Conservation (phyloP, 2,797 vertebrate species). For the Pseudocheirus occidentalis region DNA sequence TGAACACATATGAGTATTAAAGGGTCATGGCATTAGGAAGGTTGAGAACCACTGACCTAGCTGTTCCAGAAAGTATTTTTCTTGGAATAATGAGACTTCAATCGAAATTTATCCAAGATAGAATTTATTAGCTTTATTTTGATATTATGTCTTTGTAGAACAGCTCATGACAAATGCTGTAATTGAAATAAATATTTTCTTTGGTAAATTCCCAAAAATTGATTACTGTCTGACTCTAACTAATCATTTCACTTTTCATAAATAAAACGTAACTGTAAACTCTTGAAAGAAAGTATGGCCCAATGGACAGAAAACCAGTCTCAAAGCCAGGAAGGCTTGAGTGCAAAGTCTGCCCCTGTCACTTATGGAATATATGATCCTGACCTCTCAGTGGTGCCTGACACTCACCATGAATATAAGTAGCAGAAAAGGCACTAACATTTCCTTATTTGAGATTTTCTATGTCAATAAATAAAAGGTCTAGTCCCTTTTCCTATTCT, state of each 20-base stretch:
- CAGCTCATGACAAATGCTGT: not conserved
- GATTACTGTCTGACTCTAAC: not conserved
- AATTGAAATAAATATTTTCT: not conserved
- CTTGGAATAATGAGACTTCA: conserved; percentile 4
- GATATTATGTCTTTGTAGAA: not conserved
- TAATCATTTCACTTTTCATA: not conserved
- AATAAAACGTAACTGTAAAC: too few species aligned
- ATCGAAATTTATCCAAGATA: not conserved
- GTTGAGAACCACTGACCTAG: too few species aligned
- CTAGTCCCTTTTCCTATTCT: not conserved
- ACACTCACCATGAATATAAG: not conserved
- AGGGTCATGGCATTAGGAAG: too few species aligned
- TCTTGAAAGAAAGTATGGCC: too few species aligned
- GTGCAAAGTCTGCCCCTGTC: too few species aligned
- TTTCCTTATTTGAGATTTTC: too few species aligned
- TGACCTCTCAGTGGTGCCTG: not conserved
- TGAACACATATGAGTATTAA: too few species aligned
- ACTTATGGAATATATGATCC: too few species aligned
- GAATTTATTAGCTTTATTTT: not conserved
- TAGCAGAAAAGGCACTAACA: not conserved
- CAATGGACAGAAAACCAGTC: too few species aligned
- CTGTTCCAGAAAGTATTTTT: not conserved
- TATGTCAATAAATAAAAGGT: not conserved
- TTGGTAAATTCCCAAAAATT: too few species aligned
- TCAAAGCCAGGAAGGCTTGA: too few species aligned